Base-by-base conservation (phyloP, 2,888 invertebrate genomes). In the Papilio gigon region DNA sequence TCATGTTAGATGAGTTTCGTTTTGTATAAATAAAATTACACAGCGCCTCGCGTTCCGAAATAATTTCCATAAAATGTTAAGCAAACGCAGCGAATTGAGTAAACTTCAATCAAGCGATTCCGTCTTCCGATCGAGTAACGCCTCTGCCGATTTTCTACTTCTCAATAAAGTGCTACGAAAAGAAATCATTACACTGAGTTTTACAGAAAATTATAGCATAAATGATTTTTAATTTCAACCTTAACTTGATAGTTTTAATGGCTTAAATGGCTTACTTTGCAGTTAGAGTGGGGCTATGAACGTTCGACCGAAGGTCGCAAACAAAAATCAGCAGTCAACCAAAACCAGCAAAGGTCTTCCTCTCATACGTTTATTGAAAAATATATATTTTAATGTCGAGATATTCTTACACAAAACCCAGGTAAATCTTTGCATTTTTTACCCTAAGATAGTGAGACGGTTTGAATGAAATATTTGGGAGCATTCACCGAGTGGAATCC, bases 401-500 rank as follows among this genome's bases (percentile, higher is more conserved):
- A 81, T 80, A 86, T 85, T 80, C 78, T 79, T 80, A 76, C 74
- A 30, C 79, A 72, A 73, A 80, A 83, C 79, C 75, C 81, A 84
- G 86, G 85, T 87, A 87, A 88, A 87, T 84, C 84, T 88, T 83
- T 82, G 86, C 88, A 87, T 87, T 86, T 76, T 70, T 73, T 72
- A 81, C 83, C 76, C 74, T 74, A 75, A 73, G 78, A 81, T 74
- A 84, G 75, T 75, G 86, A 81, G 80, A 81, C 78, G 81, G 76
- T 81, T 80, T 79, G 77, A 78, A 82, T 85, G 84, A 87, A 88
- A 86, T 85, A 87, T 88, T 88, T 77, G 86, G 82, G 83, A 75
- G 83, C 80, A 87, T 87, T 84, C 80, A 85, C 86, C 84, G 84
- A 81, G 81, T 79, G 86, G 85, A 89, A 90, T 92, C 89, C 89